A percentile compares a stretch with the other conserved stretches of the same genome.
phyloP scores from a whole-genome alignment of 2,113 vertebrate species.

The Felis catus region F.catus_Fca126_mat1.0 CM031415.1:149503001-149503500 shows the following conservation, averaged over 20 bases:
- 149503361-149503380: not conserved
- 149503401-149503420: not conserved
- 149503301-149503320: not conserved
- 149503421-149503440: not conserved
- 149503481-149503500: not conserved
- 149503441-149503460: not conserved
- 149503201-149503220: not conserved
- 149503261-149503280: not conserved
- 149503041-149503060: constrained; percentile 24
- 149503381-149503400: not conserved
- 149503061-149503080: not conserved
- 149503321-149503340: not conserved
- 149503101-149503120: not conserved
- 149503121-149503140: not conserved
- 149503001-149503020: not conserved
- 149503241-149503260: not conserved
- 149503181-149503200: not conserved
- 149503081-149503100: not conserved
- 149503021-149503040: not conserved
- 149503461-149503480: not conserved
- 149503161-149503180: not conserved
- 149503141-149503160: not conserved
- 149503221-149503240: not conserved
- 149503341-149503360: not conserved
- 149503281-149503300: not conserved